A percentile compares a stretch with the other conserved stretches of the same genome.
These are phyloP conservation scores for Penaeus indicus DNA, from an alignment of 1,140 invertebrate species.

Conservation along the genomic window DNA sequence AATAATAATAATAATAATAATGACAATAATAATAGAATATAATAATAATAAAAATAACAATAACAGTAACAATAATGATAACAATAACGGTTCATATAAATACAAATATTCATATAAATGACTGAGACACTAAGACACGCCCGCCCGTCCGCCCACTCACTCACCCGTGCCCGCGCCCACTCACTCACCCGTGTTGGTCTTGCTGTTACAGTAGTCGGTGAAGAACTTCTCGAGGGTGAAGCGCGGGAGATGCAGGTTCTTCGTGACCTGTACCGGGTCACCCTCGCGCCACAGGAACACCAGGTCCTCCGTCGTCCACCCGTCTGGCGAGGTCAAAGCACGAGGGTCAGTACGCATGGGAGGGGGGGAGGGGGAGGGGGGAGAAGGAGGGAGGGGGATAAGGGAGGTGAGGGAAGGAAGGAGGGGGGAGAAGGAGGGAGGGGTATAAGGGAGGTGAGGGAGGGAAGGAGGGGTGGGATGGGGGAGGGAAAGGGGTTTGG, in stretches of 20 bases:
- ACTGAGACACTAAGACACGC: too few relatives aligned
- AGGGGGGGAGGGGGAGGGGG: too few relatives aligned
- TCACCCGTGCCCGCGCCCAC: too few relatives aligned
- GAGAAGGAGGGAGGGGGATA: too few relatives aligned
- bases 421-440: neutral
- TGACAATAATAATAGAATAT: too few relatives aligned
- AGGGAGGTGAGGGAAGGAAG: neutral
- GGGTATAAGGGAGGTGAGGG: neutral
- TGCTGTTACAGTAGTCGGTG: slow-evolving; percentile 95
- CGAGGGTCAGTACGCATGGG: too few relatives aligned
- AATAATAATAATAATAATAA: too few relatives aligned
- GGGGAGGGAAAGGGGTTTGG: neutral
- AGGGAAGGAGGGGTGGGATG: neutral
- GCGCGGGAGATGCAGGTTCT: slow-evolving; percentile 91
- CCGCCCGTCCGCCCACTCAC: too few relatives aligned
- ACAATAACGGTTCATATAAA: too few relatives aligned
- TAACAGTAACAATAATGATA: too few relatives aligned
- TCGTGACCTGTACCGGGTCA: slow-evolving; percentile 94
- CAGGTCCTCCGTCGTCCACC: slow-evolving; percentile 94
- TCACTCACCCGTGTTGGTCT: slow-evolving; percentile 91
- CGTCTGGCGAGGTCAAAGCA: slow-evolving; percentile 76
- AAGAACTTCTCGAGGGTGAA: slow-evolving; percentile 93
- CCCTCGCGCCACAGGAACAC: slow-evolving; percentile 95
- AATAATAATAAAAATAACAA: too few relatives aligned
- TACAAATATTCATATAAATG: too few relatives aligned